phyloP scores from a whole-genome alignment of 1,140 invertebrate species.

The Drosophila mayri region DNA sequence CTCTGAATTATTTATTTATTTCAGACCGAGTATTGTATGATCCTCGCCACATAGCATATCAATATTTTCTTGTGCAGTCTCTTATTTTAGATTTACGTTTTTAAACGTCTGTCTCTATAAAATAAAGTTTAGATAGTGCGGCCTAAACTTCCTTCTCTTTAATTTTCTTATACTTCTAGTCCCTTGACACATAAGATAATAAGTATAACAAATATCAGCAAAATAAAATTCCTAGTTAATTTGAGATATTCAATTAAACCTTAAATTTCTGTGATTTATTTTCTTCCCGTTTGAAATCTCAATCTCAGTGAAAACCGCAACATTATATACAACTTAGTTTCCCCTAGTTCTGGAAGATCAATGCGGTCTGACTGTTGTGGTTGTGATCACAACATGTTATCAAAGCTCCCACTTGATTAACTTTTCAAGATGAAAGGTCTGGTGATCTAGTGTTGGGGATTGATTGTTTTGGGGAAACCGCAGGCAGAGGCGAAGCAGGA shows the following conservation, averaged over 20 bases:
- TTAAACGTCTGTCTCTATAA: too few species aligned
- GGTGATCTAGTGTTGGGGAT: constrained; percentile 12
- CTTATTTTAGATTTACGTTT: neutral
- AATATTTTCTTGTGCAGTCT: neutral
- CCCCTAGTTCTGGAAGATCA: constrained; percentile 18
- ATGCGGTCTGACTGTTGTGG: constrained; percentile 65
- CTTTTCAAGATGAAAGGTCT: constrained; percentile 58
- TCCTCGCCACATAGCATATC: too few species aligned
- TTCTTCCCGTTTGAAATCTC: constrained; percentile 6
- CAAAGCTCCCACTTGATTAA: constrained; percentile 55
- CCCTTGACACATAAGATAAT: too few species aligned
- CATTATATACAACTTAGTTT: neutral
- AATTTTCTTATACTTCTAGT: neutral
- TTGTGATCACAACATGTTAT: constrained; percentile 8
- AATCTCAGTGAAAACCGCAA: constrained; percentile 4
- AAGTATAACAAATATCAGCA: neutral
- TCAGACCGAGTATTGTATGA: too few species aligned
- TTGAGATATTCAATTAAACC: neutral
- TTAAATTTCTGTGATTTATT: neutral
- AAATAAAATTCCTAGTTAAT: neutral
- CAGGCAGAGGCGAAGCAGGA: constrained; percentile 50
- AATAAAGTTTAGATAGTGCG: neutral
- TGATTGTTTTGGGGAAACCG: constrained; percentile 34
- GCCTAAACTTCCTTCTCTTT: neutral
- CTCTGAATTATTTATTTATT: too few species aligned